A percentile compares a stretch with the other conserved stretches of the same genome.
Conservation (phyloP, 2,888 invertebrate genomes). For the Epiblema foenella region DNA sequence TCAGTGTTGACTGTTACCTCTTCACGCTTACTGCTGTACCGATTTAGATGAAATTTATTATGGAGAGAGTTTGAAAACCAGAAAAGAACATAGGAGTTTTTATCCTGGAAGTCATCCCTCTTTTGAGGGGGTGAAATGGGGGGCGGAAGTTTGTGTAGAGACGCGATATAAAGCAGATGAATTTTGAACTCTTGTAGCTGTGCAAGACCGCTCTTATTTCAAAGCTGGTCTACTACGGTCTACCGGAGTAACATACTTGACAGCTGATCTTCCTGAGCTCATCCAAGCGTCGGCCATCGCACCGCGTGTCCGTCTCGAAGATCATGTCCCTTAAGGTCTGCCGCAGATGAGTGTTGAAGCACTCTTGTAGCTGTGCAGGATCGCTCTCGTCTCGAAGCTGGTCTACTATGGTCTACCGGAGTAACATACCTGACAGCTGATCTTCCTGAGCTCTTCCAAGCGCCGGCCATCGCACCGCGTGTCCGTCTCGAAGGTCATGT, state of each 20-base stretch:
- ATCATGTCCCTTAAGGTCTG: constrained; percentile 91
- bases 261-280: constrained; percentile 95
- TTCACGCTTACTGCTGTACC: no score
- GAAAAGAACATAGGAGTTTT: no score
- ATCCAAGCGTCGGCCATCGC: constrained; percentile 92
- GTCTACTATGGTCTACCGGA: constrained; percentile 88
- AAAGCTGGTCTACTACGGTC: constrained; percentile 89
- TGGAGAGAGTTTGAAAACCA: no score
- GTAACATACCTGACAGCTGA: constrained; percentile 88
- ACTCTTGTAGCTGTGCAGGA: constrained; percentile 82
- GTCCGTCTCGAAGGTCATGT: constrained; percentile 91
- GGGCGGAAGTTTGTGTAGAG: no score
- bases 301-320: constrained; percentile 90
- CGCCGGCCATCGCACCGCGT: constrained; percentile 95
- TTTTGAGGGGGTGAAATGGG: no score
- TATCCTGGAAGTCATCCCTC: no score
- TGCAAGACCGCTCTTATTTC: constrained; percentile 83
- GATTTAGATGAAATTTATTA: no score
- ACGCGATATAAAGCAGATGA: no score
- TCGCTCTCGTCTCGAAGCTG: constrained; percentile 87
- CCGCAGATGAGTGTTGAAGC: constrained; percentile 87
- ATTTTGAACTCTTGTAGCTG: constrained; percentile 88
- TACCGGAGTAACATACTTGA: constrained; percentile 78
- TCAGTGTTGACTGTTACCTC: no score
- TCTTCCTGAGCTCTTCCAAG: constrained; percentile 91